phyloP scores from a whole-genome alignment of 2,113 vertebrate species.

The Proterorhinus semilunaris region DNA sequence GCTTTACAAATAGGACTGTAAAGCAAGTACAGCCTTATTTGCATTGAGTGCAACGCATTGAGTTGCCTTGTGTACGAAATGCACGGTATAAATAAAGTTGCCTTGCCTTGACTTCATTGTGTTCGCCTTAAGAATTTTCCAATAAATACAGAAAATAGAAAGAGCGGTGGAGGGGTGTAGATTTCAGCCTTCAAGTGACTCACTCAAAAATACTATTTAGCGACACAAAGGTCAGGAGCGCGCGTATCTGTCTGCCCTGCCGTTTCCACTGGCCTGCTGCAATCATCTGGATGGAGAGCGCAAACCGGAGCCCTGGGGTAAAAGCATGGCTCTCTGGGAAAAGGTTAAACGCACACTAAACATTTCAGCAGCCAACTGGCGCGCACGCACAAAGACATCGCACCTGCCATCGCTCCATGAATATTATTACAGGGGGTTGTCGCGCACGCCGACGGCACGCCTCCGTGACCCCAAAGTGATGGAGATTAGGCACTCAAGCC shows the following conservation, averaged over 20 bases:
- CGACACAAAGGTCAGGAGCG: slow-evolving; percentile 70
- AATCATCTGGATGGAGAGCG: slow-evolving; percentile 53
- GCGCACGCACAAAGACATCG: slow-evolving; percentile 27
- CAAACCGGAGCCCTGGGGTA: slow-evolving; percentile 44
- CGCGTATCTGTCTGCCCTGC: slow-evolving; percentile 34
- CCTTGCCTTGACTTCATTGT: no score
- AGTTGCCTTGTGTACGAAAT: no score
- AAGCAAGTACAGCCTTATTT: no score
- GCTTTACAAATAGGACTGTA: no score
- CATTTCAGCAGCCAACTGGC: slow-evolving; percentile 8
- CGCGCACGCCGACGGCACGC: slow-evolving; percentile 29
- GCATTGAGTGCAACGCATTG: no score
- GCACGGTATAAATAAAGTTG: no score
- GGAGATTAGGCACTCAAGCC: slow-evolving; percentile 38
- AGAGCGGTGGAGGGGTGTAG: not conserved
- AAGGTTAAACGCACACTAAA: slow-evolving; percentile 68
- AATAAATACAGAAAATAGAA: not conserved
- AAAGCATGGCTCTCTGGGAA: slow-evolving; percentile 44
- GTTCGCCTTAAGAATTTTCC: not conserved
- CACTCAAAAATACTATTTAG: slow-evolving; percentile 65
- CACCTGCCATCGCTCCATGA: slow-evolving; percentile 38
- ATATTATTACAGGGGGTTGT: slow-evolving; percentile 58
- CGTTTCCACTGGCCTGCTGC: slow-evolving; percentile 37
- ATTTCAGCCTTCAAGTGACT: slow-evolving; percentile 17
- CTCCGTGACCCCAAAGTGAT: slow-evolving; percentile 34